Evolutionary conservation across 2,888 invertebrate genomes (phyloP), one percentile per base, ranked within the genome.

Genomic region (Steinernema carpocapsae): DNA sequence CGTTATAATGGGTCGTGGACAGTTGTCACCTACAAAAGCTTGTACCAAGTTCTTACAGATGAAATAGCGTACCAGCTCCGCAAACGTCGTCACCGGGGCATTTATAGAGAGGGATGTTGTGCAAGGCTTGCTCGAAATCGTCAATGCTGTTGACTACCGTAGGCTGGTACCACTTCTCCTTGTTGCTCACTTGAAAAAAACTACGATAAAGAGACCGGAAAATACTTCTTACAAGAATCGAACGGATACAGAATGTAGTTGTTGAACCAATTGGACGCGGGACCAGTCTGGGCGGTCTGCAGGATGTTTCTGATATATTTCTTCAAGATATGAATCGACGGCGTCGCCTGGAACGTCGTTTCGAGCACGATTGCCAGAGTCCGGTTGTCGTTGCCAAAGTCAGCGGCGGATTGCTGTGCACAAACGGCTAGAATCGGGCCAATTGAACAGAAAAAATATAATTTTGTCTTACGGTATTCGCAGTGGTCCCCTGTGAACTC

Each of bases 191-290:
- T 83, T 37, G 72, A 73, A 83, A 76, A 7, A 22, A n/a, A 26
- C 12, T 26, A 51, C 4, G n/a, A 43, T 26, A 48, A 59, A 46
- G 1, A 24, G 17, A 24, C 45, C 29, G 19, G 6, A 52, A 29
- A 3, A 37, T 59, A 29, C n/a, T 12, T 42, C 74, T 76, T 77
- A 83, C 84, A 73, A 0, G 82, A 81, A 56, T 84, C 83, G 74
- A 84, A 84, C 42, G 84, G 84, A 76, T 80, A 79, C n/a, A 83
- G 76, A 26, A 83, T 76, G 77, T 74, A 84, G 71, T 80, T 79
- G 56, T 48, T 75, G 78, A 83, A 84, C 84, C 84, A 84, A 56
- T 77, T 80, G 59, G 77, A 51, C 22, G 76, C 75, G 46, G 83
- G 64, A 19, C 56, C 32, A 1, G 29, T 0, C 37, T 46, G 12